Conservation (phyloP, 2,888 invertebrate genomes). For the Pachliopta kotzebuea region DNA sequence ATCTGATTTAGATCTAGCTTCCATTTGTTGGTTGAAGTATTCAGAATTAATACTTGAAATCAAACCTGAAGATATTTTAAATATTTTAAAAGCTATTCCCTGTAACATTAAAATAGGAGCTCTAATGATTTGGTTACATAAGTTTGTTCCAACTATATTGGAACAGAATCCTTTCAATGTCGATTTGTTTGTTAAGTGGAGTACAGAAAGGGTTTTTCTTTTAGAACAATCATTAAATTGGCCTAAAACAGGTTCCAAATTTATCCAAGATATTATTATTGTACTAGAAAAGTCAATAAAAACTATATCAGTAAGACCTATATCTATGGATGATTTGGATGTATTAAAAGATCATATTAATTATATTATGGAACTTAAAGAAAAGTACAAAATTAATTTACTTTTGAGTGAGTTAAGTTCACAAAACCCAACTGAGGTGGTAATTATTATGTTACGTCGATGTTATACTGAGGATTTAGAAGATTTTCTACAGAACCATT, state of each 20-base stretch:
- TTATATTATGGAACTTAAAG: conserved; percentile 66
- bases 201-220: conserved; percentile 65
- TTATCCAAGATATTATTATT: conserved; percentile 59
- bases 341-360: conserved; percentile 61
- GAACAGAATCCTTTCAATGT: conserved; percentile 69
- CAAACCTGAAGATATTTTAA: conserved; percentile 50
- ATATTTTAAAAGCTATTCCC: conserved; percentile 63
- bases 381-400: conserved; percentile 73
- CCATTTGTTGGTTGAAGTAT: conserved; percentile 73
- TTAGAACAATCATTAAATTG: conserved; percentile 71
- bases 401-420: conserved; percentile 65
- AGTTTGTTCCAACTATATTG: conserved; percentile 64
- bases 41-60: conserved; percentile 52
- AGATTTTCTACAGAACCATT: conserved; percentile 61
- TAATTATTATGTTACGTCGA: conserved; percentile 70
- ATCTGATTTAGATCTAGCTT: conserved; percentile 68
- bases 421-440: conserved; percentile 65
- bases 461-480: conserved; percentile 74
- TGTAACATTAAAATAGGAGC: conserved; percentile 67
- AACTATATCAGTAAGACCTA: conserved; percentile 60
- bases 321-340: conserved; percentile 70
- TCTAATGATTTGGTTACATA: conserved; percentile 69
- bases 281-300: conserved; percentile 63
- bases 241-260: conserved; percentile 76
- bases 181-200: conserved; percentile 73